Evolutionary conservation across 2,113 vertebrate species (phyloP).

Genomic region (Dissostichus mawsoni): DNA sequence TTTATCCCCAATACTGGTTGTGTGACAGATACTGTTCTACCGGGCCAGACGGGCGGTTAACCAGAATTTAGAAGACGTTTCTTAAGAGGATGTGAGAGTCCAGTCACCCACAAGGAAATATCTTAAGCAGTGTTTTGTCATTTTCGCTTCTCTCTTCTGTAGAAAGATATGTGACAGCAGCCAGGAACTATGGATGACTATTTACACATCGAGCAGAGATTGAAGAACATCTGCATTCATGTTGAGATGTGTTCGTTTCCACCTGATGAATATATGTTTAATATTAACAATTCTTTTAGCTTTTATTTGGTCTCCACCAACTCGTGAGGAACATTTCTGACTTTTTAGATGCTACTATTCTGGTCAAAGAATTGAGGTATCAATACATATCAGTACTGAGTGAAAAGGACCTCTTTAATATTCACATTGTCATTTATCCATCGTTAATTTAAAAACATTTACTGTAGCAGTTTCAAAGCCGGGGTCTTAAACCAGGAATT

Average conservation of each 20-base stretch:
- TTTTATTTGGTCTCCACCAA: too few relatives aligned
- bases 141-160: slow-evolving; percentile 22
- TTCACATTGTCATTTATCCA: too few relatives aligned
- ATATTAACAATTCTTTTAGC: too few relatives aligned
- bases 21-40: not conserved
- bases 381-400: too few relatives aligned
- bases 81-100: slow-evolving; percentile 22
- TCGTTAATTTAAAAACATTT: too few relatives aligned
- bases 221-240: not conserved
- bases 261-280: not conserved
- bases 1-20: not conserved
- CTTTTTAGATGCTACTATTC: not conserved
- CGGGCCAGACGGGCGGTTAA: too few relatives aligned
- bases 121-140: not conserved
- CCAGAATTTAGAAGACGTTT: not conserved
- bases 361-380: too few relatives aligned
- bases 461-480: too few relatives aligned
- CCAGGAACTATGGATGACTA: too few relatives aligned
- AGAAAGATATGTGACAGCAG: not conserved
- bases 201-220: too few relatives aligned
- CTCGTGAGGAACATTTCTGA: not conserved
- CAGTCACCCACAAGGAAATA: not conserved
- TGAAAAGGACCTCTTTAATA: too few relatives aligned
- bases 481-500: too few relatives aligned
- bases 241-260: not conserved